These are phyloP conservation scores for Drosophila pseudotakahashii DNA, from an alignment of 2,888 invertebrate species.

Conservation along the genomic window DNA sequence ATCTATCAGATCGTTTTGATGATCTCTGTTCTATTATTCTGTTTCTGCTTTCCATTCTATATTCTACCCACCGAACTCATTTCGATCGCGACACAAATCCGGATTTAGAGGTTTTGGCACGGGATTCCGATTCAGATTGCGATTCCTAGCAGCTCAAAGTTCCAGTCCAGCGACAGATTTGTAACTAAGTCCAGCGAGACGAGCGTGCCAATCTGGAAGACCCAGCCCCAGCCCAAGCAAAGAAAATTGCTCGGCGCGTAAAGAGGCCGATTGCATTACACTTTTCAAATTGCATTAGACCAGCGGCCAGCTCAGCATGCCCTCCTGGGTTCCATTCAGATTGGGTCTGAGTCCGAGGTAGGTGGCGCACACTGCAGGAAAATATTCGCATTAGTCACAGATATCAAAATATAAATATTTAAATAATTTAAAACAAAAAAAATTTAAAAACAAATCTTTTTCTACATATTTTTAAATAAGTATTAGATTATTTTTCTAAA, in stretches of 20 bases:
- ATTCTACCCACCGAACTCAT: slow-evolving; percentile 30
- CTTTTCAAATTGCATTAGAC: slow-evolving; percentile 32
- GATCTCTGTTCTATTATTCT: too few relatives aligned
- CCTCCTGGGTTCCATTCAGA: background rate
- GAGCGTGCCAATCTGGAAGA: slow-evolving; percentile 30
- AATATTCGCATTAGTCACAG: too few relatives aligned
- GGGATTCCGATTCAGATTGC: slow-evolving; percentile 1
- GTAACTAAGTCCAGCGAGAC: slow-evolving; percentile 54
- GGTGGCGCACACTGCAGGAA: slow-evolving; percentile 9
- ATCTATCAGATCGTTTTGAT: background rate
- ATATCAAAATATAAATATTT: too few relatives aligned
- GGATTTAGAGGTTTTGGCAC: slow-evolving; percentile 8
- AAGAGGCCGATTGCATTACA: slow-evolving; percentile 19
- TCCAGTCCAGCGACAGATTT: slow-evolving; percentile 42
- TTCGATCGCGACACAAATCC: slow-evolving; percentile 32
- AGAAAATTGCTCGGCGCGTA: slow-evolving; percentile 15
- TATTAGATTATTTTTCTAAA: too few relatives aligned
- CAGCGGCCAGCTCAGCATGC: background rate
- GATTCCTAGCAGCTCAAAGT: slow-evolving; percentile 9
- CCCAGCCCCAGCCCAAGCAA: slow-evolving; percentile 1
- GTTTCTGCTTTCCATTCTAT: background rate
- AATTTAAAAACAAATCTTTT: too few relatives aligned
- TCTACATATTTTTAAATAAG: too few relatives aligned
- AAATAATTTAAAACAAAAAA: too few relatives aligned
- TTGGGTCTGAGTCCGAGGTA: slow-evolving; percentile 12